phyloP scores from a whole-genome alignment of 37 sponge, comb jelly and placozoan species.

The Beroe ovata region DNA sequence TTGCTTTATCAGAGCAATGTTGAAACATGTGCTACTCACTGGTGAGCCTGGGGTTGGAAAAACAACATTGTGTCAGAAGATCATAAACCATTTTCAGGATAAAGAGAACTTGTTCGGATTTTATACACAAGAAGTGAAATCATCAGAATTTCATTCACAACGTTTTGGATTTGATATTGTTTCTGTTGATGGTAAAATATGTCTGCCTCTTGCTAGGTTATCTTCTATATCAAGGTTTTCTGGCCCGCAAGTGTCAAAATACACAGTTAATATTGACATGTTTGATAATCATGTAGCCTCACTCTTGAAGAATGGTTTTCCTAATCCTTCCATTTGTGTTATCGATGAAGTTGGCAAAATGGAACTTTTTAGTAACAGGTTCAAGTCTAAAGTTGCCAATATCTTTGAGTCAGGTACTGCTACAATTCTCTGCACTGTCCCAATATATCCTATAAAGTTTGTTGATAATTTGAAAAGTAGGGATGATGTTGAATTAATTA shows the following conservation, averaged over 20 bases:
- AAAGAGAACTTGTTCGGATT: background rate
- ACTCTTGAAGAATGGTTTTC: background rate
- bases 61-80: slow-evolving; percentile 7
- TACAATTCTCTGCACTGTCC: background rate
- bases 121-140: slow-evolving; percentile 42
- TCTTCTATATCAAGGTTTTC: background rate
- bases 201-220: background rate
- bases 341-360: slow-evolving; percentile 61
- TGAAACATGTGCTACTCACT: slow-evolving; percentile 25
- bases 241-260: slow-evolving; percentile 16
- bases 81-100: background rate
- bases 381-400: slow-evolving; percentile 4
- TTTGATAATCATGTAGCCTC: slow-evolving; percentile 14
- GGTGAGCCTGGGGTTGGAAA: slow-evolving; percentile 50
- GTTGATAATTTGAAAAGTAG: slow-evolving; percentile 8
- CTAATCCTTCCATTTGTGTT: background rate
- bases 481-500: slow-evolving; percentile 11
- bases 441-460: slow-evolving; percentile 13
- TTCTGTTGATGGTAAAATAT: background rate
- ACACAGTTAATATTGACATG: background rate
- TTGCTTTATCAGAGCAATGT: too few relatives aligned
- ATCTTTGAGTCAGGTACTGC: background rate
- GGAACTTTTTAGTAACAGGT: slow-evolving; percentile 27
- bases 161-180: slow-evolving; percentile 62
- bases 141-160: background rate